Evolutionary conservation across 1,140 invertebrate genomes (phyloP).

Genomic region (Muscidifurax raptorellus): DNA sequence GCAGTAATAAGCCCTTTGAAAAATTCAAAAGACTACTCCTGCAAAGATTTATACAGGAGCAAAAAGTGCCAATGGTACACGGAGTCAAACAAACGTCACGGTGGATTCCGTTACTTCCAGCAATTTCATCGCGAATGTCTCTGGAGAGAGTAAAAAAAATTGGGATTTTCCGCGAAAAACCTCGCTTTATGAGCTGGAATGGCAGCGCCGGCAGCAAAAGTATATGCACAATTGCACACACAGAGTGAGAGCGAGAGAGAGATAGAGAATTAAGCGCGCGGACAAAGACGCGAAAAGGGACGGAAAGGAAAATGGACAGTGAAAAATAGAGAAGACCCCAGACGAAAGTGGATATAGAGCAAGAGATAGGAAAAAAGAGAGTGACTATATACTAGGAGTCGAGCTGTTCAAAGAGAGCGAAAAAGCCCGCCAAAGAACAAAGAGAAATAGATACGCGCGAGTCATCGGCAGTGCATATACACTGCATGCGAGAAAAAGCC

Average conservation of each 20-base stretch:
- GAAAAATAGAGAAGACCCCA: conserved; percentile 50
- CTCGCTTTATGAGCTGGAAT: background rate
- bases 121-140: background rate
- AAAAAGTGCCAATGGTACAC: background rate
- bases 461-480: conserved; percentile 26
- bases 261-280: background rate
- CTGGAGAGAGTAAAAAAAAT: background rate
- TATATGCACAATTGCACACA: background rate
- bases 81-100: background rate
- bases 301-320: conserved; percentile 32
- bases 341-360: conserved; percentile 27
- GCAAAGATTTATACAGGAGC: background rate
- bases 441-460: conserved; percentile 45
- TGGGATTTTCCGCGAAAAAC: background rate
- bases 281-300: conserved; percentile 13
- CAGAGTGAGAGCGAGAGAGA: background rate
- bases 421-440: conserved; percentile 37
- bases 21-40: background rate
- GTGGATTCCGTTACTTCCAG: background rate
- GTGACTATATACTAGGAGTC: background rate
- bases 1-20: background rate
- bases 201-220: background rate
- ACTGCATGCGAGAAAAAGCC: conserved; percentile 36
- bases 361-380: conserved; percentile 39
- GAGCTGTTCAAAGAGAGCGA: conserved; percentile 26